These are phyloP conservation scores for Anguilla japonica DNA, from an alignment of 2,113 vertebrate species.

Conservation along the genomic window DNA sequence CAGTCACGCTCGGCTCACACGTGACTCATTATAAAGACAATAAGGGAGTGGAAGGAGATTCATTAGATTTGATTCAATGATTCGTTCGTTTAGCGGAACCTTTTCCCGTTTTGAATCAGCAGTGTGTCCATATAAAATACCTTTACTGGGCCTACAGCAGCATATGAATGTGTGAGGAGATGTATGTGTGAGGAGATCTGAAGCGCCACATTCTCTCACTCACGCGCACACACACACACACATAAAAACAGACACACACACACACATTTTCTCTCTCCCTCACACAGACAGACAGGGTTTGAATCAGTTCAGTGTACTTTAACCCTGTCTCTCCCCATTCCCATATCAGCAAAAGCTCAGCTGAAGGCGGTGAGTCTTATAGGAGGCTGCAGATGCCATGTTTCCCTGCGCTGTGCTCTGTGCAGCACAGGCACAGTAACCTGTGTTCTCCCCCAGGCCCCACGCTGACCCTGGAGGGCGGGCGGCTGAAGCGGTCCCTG, in stretches of 20 bases:
- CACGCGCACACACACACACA: not conserved
- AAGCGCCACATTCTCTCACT: not conserved
- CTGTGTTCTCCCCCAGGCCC: slow-evolving; percentile 71
- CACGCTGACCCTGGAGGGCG: slow-evolving; percentile 92
- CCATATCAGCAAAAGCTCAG: not conserved
- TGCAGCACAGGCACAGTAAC: not conserved
- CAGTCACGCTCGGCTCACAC: too few relatives aligned
- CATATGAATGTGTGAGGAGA: not conserved
- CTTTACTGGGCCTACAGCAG: not conserved
- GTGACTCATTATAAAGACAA: too few relatives aligned
- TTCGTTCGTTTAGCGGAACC: not conserved
- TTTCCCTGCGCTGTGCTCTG: not conserved
- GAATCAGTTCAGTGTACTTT: not conserved
- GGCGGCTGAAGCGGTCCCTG: slow-evolving; percentile 82
- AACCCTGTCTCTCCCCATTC: not conserved
- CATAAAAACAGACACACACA: not conserved
- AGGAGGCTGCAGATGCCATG: not conserved
- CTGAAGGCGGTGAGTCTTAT: not conserved
- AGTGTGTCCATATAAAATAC: not conserved
- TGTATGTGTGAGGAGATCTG: not conserved
- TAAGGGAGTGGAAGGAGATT: not conserved
- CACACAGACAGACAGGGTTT: not conserved
- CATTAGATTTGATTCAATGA: not conserved
- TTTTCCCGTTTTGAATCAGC: not conserved
- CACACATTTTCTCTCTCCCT: too few relatives aligned